These are phyloP conservation scores for Emydura subglobosa DNA, from an alignment of 2,113 vertebrate species.

Conservation along the genomic window DNA sequence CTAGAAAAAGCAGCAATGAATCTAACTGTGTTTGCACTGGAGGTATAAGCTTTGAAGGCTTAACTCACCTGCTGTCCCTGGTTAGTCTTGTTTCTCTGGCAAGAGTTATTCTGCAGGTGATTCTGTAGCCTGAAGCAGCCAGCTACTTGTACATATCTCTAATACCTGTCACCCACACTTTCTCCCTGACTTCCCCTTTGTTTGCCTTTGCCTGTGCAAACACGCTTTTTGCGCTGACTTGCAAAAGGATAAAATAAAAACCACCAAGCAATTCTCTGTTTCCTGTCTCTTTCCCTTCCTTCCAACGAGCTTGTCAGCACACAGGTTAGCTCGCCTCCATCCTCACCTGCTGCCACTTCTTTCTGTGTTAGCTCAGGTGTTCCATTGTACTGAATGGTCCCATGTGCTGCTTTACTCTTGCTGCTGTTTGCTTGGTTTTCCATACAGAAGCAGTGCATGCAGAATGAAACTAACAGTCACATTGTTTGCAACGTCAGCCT, in stretches of 20 bases:
- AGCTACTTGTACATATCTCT: not conserved
- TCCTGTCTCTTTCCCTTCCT: not conserved
- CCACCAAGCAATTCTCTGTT: not conserved
- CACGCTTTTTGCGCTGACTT: rapidly evolving
- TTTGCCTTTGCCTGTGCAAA: not conserved
- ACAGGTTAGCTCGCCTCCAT: not conserved
- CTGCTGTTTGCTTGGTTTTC: not conserved
- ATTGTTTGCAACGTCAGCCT: not conserved
- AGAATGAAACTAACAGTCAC: not conserved
- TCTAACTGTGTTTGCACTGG: constrained; percentile 13
- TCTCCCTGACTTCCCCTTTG: not conserved
- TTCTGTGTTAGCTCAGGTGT: not conserved
- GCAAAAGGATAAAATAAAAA: not conserved
- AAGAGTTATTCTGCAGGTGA: not conserved
- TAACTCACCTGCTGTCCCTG: rapidly evolving
- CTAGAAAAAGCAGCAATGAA: not conserved
- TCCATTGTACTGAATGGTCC: not conserved
- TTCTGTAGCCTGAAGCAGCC: not conserved
- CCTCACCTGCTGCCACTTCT: not conserved
- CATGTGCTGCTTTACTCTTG: not conserved
- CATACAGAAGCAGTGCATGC: not conserved
- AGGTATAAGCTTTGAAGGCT: not conserved
- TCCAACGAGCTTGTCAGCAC: constrained; percentile 12
- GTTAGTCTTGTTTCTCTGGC: rapidly evolving
- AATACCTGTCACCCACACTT: not conserved